Base-by-base conservation (phyloP, 2,113 vertebrate species). In the Xiphophorus couchianus region DNA sequence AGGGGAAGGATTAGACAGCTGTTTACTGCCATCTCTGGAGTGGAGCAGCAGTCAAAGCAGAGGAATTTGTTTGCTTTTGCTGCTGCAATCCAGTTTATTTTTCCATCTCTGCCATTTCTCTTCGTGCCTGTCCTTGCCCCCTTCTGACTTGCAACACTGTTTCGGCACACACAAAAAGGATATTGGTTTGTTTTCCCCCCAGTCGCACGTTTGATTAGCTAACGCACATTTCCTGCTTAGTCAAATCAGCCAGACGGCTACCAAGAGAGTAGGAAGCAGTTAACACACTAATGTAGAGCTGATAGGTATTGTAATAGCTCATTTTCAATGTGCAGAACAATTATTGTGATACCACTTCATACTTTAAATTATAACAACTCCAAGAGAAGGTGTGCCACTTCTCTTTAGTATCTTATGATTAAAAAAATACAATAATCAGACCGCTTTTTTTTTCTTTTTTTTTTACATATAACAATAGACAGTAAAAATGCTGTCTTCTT, bases 1-100 rank as follows among this genome's bases (percentile, higher is more conserved):
- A 78, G 77, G 76, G 51, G 64, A 74, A 80, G 88, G 86, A 86
- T 87, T 86, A 86, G 76, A 88, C 84, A 89, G 83, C 88, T 88
- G 83, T 89, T 90, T 84, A 83, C 84, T 88, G 87, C 84, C 86
- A 80, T 84, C 86, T 86, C 88, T 73, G 39, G 82, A 84, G 86
- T 81, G 77, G 72, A 82, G 80, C 78, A 82, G 76, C 85, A 82
- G 82, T 85, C 85, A 84, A 60, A 85, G 78, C 85, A 71, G 68
- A 85, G 66, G 63, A 86, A 83, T 90, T 80, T 82, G 78, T 91
- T 83, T 80, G 84, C 87, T 81, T 76, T 76, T 83, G 84, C 78
- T 88, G 74, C 67, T 62, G 39, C 83, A 60, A 69, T 77, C 74
- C 70, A 85, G 69, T 82, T 88, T 73, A 62, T 78, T 84, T 86